phyloP scores from a whole-genome alignment of 1,140 invertebrate genomes.

The Andricus grossulariae region DNA sequence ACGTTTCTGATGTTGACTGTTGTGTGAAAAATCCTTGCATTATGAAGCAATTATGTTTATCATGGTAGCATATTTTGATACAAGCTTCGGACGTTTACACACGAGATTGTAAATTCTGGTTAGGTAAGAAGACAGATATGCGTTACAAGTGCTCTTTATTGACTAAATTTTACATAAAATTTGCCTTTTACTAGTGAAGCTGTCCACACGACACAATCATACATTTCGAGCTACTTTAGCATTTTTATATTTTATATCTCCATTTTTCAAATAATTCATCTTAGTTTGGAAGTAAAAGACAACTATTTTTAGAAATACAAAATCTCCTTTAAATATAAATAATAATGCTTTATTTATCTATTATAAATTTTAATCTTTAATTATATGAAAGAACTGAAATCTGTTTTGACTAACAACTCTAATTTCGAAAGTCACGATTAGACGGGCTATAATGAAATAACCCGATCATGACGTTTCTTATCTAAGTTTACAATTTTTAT shows the following conservation, averaged over 20 bases:
- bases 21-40: not conserved
- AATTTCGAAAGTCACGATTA: conserved; percentile 7
- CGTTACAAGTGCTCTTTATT: not conserved
- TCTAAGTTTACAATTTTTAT: not conserved
- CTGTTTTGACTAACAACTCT: not conserved
- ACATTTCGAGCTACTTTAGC: too few relatives aligned
- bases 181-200: not conserved
- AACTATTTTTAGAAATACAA: too few relatives aligned
- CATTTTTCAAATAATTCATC: too few relatives aligned
- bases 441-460: not conserved
- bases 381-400: too few relatives aligned
- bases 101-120: not conserved
- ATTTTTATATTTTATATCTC: too few relatives aligned
- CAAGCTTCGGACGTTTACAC: not conserved
- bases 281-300: too few relatives aligned
- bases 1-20: not conserved
- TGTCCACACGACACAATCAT: too few relatives aligned
- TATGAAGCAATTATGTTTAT: conserved; percentile 1
- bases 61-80: not conserved
- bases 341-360: too few relatives aligned
- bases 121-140: not conserved
- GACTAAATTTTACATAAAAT: not conserved
- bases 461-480: not conserved
- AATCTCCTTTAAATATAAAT: too few relatives aligned
- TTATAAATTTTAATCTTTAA: too few relatives aligned